These are phyloP conservation scores for Scelioninae gen. 1 DNA, from an alignment of 2,888 invertebrate species.

Conservation along the genomic window DNA sequence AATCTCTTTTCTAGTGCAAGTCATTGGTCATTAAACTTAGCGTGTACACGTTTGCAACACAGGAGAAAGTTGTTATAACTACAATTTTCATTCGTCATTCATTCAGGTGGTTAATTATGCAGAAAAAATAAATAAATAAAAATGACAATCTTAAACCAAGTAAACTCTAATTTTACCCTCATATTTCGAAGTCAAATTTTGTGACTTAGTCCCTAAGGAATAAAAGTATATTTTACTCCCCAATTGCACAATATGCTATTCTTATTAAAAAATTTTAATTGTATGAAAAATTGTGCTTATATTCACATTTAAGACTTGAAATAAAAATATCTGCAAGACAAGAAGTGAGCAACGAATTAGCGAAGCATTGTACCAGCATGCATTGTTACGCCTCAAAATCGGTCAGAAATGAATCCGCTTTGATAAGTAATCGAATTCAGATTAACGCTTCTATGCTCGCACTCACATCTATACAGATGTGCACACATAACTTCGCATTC, in stretches of 20 bases:
- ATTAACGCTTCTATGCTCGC: conserved; percentile 46
- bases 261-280: no score
- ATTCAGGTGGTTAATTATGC: conserved; percentile 13
- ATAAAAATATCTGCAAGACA: neutral
- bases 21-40: conserved; percentile 57
- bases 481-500: conserved; percentile 50
- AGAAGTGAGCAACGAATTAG: neutral
- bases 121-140: conserved; percentile 4
- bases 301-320: no score
- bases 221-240: no score
- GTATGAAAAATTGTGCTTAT: no score
- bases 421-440: conserved; percentile 55
- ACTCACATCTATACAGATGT: conserved; percentile 37
- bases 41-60: conserved; percentile 31
- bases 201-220: no score
- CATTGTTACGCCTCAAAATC: conserved; percentile 45
- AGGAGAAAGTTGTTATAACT: conserved; percentile 18
- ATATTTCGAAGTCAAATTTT: no score
- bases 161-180: no score
- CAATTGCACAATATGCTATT: no score
- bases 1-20: conserved; percentile 32
- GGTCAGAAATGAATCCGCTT: conserved; percentile 64
- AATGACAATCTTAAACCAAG: conserved; percentile 22
- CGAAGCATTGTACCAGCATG: conserved; percentile 26
- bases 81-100: conserved; percentile 24